Base-by-base conservation (phyloP, 1,140 invertebrate species). In the Physella acuta region DNA sequence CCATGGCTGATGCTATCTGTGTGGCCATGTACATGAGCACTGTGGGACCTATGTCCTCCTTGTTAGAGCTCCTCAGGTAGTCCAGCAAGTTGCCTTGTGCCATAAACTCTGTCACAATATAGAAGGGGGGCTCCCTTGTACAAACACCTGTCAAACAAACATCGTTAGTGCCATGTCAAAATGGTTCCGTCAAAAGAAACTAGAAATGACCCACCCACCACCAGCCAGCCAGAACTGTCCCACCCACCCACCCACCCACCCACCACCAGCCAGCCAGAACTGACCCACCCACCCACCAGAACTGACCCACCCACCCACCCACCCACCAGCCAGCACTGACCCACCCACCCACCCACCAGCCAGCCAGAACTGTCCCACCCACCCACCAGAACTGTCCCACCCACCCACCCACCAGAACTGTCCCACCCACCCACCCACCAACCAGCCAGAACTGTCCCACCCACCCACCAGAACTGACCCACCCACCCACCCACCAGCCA, bases 71-170 rank as follows among this genome's bases (percentile, higher is more conserved):
- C 31, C 97, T 89, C 67, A 99, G 84, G 85, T 97, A 99, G 85
- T 99, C 97, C 26, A 99, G 86, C 51, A 99, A 87, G 86, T 99
- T 99, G 56, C 97, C 97, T 79, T 96, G 93, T 63, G 92, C 92
- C 97, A 99, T 99, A 83, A 98, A 99, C 86, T 99, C 97, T 11
- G 97, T 99, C 73, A 99, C 97, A 77, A 99, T 99, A 84, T 98
- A 99, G 86, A 99, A 99, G 0, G 97, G 97, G 4, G 96, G 95
- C 85, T 99, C 96, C 34, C 95, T 87, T 0, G 96, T 99, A 86
- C 97, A 99, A 34, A 99, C 96, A 74, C 94, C 91, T 88, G 75
- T n/a, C n/a, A n/a, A n/a, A n/a, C n/a, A n/a, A n/a, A n/a, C n/a
- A n/a, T n/a, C n/a, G n/a, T n/a, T n/a, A n/a, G n/a, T n/a, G n/a